A percentile compares a stretch with the other conserved stretches of the same genome.
These are phyloP conservation scores for Nematopogon swammerdamellus DNA, from an alignment of 2,888 invertebrate species.

Conservation along the genomic window DNA sequence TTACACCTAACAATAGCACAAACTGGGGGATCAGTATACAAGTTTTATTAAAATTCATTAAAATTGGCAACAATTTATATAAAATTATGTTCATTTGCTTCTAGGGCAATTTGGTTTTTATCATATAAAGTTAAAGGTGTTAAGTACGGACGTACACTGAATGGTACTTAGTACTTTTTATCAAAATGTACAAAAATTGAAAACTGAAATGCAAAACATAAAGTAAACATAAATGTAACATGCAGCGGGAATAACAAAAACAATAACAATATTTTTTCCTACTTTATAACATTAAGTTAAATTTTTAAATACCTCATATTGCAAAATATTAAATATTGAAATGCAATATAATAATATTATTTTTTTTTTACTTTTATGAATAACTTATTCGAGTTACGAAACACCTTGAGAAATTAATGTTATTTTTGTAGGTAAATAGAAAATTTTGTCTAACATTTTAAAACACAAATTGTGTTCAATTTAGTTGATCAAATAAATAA, in stretches of 20 bases:
- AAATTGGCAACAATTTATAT: no score
- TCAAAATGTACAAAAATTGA: no score
- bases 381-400: neutral
- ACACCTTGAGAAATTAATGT: neutral
- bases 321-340: neutral
- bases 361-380: neutral
- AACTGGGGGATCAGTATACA: no score
- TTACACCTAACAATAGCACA: no score
- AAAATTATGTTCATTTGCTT: no score
- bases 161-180: no score
- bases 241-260: neutral
- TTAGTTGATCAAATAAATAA: neutral
- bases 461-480: neutral
- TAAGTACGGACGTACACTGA: no score
- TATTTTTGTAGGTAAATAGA: neutral
- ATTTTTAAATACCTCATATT: neutral
- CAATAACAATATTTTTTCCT: neutral
- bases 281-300: neutral
- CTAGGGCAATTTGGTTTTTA: no score
- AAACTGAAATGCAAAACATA: neutral
- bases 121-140: no score
- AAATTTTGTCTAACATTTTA: neutral
- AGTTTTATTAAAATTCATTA: no score
- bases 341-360: neutral
- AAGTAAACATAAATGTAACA: neutral